phyloP scores from a whole-genome alignment of 2,113 vertebrate genomes.

The Festucalex cinctus region DNA sequence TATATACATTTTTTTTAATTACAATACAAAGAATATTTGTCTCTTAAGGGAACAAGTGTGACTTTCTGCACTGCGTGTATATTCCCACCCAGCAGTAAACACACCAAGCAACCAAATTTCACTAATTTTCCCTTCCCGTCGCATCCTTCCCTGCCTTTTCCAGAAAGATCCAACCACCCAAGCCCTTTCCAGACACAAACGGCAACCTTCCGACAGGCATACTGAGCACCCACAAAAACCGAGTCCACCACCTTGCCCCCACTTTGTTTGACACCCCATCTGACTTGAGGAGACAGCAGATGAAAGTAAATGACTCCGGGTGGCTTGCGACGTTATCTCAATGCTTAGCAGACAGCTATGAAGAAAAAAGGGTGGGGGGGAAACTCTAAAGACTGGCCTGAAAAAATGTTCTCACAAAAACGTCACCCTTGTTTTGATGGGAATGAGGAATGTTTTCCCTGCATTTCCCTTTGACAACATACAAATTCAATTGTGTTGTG shows the following conservation, averaged over 20 bases:
- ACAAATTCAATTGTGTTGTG: not conserved
- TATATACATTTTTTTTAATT: no score
- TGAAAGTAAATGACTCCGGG: slow-evolving; percentile 85
- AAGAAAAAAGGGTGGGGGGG: not conserved
- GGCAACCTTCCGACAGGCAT: slow-evolving; percentile 17
- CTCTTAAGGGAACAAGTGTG: not conserved
- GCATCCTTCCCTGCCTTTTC: slow-evolving; percentile 11
- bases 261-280: slow-evolving; percentile 80
- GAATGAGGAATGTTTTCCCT: not conserved
- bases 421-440: not conserved
- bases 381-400: not conserved
- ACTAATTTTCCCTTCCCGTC: not conserved
- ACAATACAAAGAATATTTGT: not conserved
- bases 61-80: not conserved
- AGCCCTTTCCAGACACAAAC: slow-evolving; percentile 30
- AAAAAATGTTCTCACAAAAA: not conserved
- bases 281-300: slow-evolving; percentile 80
- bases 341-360: slow-evolving; percentile 26
- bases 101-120: not conserved
- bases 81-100: not conserved
- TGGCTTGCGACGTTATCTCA: slow-evolving; percentile 50
- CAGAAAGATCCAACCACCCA: slow-evolving; percentile 38
- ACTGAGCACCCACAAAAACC: slow-evolving; percentile 24
- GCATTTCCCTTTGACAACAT: not conserved
- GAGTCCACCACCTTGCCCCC: slow-evolving; percentile 35